Base-by-base conservation (phyloP, 92 coral and sea anemone species). In the Porites lobata region DNA sequence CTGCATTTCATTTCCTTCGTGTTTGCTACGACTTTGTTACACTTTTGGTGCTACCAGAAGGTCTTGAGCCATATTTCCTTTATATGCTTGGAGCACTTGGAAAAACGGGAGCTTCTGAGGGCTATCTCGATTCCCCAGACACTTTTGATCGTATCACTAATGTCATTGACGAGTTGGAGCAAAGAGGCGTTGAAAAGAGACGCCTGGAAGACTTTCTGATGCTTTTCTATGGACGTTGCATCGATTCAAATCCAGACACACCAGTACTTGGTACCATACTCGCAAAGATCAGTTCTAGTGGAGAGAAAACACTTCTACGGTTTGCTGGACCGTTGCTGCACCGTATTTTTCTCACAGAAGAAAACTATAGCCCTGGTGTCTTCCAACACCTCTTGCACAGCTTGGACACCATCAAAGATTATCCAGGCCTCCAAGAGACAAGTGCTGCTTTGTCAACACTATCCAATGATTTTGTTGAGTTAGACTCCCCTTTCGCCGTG, bases 11-110 rank as follows among this genome's bases (percentile, higher is more conserved):
- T 64, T 96, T 38, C 73, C 67, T 96, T 53, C 95, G 96, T 58
- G 92, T 95, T 63, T 97, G 99, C 87, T 66, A 89, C 69, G 99
- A 97, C 68, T 97, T 94, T 75, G 92, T 94, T 3, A 91, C 85
- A n/a, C 77, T 94, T 32, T 84, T 97, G 50, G 77, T 88, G 14
- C 51, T 63, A 67, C 91, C 93, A n/a, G 91, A 84, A 83, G 51
- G 72, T 26, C 85, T 82, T 21, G 75, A 81, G 47, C 81, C 92
- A 15, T 89, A 79, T 85, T 85, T 95, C 18, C 67, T 94, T 62
- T 94, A 82, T 66, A 85, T 75, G 72, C 81, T 96, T 18, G 92
- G 93, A 7, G 90, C 91, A 70, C 90, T 91, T 54, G 96, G 96
- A 7, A 69, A 71, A 50, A 69, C 69, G 32, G 79, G 79, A 9